A percentile compares a stretch with the other conserved stretches of the same genome.
These are phyloP conservation scores for Sthenelais limicola DNA, from an alignment of 2,888 invertebrate species.

Conservation along the genomic window DNA sequence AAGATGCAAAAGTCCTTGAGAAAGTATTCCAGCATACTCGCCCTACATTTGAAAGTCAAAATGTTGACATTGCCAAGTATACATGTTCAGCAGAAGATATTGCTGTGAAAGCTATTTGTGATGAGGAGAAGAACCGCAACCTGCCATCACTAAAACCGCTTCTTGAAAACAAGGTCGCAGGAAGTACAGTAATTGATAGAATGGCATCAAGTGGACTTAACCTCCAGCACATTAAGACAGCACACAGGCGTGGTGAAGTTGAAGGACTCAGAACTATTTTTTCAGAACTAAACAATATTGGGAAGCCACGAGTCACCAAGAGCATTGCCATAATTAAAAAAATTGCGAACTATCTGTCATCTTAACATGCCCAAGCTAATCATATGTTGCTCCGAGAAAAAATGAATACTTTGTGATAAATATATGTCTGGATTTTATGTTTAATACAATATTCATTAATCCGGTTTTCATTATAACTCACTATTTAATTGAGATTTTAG, in stretches of 20 bases:
- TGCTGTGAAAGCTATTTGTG: neutral
- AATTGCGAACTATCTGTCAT: neutral
- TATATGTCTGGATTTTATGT: no score
- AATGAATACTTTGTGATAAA: no score
- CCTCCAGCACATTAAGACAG: neutral
- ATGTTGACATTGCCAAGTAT: neutral
- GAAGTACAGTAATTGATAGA: neutral
- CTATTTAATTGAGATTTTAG: no score
- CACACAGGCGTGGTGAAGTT: neutral
- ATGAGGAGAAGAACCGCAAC: neutral
- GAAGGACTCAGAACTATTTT: neutral
- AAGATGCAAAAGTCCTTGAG: neutral
- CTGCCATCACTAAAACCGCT: neutral
- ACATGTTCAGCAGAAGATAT: neutral
- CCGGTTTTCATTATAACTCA: no score
- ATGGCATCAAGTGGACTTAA: slow-evolving; percentile 10
- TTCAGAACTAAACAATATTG: neutral
- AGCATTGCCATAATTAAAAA: neutral
- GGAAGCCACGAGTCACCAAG: neutral
- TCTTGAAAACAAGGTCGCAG: neutral
- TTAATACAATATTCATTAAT: no score
- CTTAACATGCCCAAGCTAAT: neutral
- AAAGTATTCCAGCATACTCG: neutral
- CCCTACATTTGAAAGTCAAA: neutral
- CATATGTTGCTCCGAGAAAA: no score